Evolutionary conservation across 1,140 invertebrate genomes (phyloP).

Genomic region (Periplaneta americana): DNA sequence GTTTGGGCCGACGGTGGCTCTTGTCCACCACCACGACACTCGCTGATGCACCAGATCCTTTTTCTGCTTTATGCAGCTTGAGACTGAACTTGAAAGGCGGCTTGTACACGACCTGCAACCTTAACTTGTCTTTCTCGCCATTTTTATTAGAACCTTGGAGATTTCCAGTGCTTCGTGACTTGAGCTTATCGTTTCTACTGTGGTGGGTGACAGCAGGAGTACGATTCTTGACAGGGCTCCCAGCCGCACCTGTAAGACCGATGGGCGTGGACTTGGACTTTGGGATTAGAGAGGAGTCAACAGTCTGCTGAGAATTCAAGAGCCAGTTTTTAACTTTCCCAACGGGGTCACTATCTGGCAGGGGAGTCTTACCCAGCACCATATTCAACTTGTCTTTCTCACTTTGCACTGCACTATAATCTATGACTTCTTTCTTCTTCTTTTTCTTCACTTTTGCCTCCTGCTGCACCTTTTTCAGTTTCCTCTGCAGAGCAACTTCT

Average conservation of each 20-base stretch:
- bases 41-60: slow-evolving; percentile 1
- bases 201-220: background rate
- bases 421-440: slow-evolving; percentile 68
- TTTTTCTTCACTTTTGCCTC: slow-evolving; percentile 26
- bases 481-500: slow-evolving; percentile 18
- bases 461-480: slow-evolving; percentile 1
- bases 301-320: slow-evolving; percentile 55
- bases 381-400: slow-evolving; percentile 19
- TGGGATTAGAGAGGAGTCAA: slow-evolving; percentile 15
- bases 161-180: slow-evolving; percentile 36
- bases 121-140: slow-evolving; percentile 52
- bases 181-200: slow-evolving; percentile 32
- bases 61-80: slow-evolving; percentile 49
- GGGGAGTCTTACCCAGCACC: background rate
- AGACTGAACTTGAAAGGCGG: slow-evolving; percentile 80
- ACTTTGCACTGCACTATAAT: slow-evolving; percentile 59
- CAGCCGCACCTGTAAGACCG: slow-evolving; percentile 35
- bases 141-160: slow-evolving; percentile 33
- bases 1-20: slow-evolving; percentile 26
- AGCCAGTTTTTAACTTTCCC: slow-evolving; percentile 80
- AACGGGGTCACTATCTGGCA: slow-evolving; percentile 53
- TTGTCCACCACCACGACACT: slow-evolving; percentile 5
- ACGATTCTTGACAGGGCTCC: background rate
- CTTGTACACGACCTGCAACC: slow-evolving; percentile 78
- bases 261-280: slow-evolving; percentile 21